These are phyloP conservation scores for Diloba caeruleocephala DNA, from an alignment of 2,888 invertebrate species.

Conservation along the genomic window DNA sequence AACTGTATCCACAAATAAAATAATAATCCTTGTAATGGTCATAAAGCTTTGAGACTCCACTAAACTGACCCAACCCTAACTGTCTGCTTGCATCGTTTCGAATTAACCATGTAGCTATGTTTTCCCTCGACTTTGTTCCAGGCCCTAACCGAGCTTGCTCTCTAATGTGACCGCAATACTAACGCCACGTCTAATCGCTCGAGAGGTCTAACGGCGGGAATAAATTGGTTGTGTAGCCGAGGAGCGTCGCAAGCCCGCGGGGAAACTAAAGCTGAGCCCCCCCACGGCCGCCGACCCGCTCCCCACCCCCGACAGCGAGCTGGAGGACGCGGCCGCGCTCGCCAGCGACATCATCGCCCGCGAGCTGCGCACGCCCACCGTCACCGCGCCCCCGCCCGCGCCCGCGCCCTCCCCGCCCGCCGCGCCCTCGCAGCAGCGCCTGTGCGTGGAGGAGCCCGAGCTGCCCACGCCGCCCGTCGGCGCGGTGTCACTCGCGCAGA, in stretches of 20 bases:
- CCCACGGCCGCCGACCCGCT: constrained; percentile 77
- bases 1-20: constrained; percentile 48
- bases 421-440: constrained; percentile 47
- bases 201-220: constrained; percentile 84
- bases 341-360: constrained; percentile 85
- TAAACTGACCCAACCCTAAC: constrained; percentile 79
- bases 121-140: constrained; percentile 89
- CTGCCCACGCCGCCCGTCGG: constrained; percentile 86
- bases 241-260: constrained; percentile 84
- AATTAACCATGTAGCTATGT: constrained; percentile 85
- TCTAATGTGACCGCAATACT: constrained; percentile 89
- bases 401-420: constrained; percentile 55
- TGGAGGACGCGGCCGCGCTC: constrained; percentile 84
- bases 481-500: constrained; percentile 86
- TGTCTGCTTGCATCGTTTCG: constrained; percentile 84
- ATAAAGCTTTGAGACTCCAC: constrained; percentile 70
- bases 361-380: constrained; percentile 77
- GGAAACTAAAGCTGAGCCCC: constrained; percentile 80
- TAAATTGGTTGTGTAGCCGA: constrained; percentile 87
- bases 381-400: constrained; percentile 72
- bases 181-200: constrained; percentile 86
- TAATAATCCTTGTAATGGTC: constrained; percentile 84
- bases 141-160: constrained; percentile 90
- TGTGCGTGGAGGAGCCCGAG: constrained; percentile 75
- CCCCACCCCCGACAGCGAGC: constrained; percentile 86